phyloP scores from a whole-genome alignment of 2,888 invertebrate genomes.

The Apotomis turbidana region DNA sequence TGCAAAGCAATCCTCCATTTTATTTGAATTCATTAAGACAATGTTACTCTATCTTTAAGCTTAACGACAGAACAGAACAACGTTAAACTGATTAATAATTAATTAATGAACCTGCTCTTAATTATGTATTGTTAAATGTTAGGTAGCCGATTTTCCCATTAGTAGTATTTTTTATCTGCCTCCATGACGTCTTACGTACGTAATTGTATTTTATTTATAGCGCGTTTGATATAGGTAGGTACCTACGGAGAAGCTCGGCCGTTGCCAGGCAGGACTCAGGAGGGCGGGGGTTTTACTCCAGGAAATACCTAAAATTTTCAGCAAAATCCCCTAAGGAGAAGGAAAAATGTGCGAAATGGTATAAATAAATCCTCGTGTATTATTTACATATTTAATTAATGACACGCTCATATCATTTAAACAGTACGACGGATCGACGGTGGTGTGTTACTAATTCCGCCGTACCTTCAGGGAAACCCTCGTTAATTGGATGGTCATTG shows the following conservation, averaged over 20 bases:
- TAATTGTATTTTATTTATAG: constrained; percentile 18
- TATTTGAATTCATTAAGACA: too few species aligned
- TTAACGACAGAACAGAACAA: too few species aligned
- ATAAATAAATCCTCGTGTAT: constrained; percentile 1
- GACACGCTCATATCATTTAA: background rate
- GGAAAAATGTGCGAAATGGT: background rate
- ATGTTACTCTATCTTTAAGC: too few species aligned
- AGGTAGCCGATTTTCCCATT: constrained; percentile 11
- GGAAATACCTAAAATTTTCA: constrained; percentile 8
- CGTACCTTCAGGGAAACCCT: too few species aligned
- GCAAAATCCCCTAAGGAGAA: constrained; percentile 6
- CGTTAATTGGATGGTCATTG: too few species aligned
- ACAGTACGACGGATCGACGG: too few species aligned
- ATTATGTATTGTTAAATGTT: constrained; percentile 1
- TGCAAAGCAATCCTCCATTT: too few species aligned
- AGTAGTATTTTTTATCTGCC: background rate
- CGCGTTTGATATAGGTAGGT: background rate
- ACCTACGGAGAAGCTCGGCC: background rate
- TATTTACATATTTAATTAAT: too few species aligned
- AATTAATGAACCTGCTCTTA: constrained; percentile 9
- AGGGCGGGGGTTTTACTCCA: constrained; percentile 1
- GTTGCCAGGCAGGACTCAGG: background rate
- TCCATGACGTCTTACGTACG: constrained; percentile 5
- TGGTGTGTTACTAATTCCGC: too few species aligned
- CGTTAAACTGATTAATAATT: background rate